Evolutionary conservation across 2,113 vertebrate species (phyloP).

Genomic region (Nothocercus nigrocapillus): DNA sequence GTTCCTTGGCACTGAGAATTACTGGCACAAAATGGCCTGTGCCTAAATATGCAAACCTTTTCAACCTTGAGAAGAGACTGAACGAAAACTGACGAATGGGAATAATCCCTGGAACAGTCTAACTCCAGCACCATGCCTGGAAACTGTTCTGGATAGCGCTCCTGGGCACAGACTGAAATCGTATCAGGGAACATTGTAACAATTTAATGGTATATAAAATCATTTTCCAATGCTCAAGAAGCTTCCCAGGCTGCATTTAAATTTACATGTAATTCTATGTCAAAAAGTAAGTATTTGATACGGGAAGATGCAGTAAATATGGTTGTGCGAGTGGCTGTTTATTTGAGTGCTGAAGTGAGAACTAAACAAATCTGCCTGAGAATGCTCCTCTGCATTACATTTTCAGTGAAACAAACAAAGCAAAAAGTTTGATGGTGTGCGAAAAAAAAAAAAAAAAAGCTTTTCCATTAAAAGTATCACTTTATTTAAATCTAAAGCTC

Average conservation of each 20-base stretch:
- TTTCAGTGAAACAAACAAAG: background rate
- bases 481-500: background rate
- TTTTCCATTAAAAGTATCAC: background rate
- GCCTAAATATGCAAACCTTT: background rate
- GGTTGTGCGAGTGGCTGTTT: background rate
- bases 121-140: background rate
- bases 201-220: background rate
- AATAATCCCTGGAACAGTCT: background rate
- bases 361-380: background rate
- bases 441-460: background rate
- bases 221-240: background rate
- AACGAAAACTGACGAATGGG: background rate
- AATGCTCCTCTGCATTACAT: background rate
- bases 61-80: constrained; percentile 2
- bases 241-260: background rate
- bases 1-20: background rate
- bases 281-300: background rate
- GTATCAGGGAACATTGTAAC: background rate
- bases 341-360: background rate
- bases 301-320: background rate
- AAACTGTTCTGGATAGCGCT: background rate
- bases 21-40: background rate
- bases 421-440: background rate
- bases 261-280: background rate
- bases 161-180: background rate